These are phyloP conservation scores for Morpho helenor DNA, from an alignment of 2,888 invertebrate species.

Conservation along the genomic window DNA sequence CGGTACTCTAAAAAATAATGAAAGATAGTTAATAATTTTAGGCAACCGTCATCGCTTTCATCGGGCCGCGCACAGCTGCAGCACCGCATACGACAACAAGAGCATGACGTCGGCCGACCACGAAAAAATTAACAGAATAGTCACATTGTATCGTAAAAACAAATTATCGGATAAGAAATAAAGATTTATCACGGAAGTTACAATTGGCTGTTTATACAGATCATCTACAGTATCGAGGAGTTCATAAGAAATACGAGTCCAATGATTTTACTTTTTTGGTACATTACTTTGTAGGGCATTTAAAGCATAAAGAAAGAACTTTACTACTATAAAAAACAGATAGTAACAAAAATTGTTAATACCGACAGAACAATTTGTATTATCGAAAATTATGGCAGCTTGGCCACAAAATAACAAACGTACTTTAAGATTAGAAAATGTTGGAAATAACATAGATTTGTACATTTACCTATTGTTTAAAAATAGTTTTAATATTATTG, in stretches of 20 bases:
- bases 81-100: conserved; percentile 47
- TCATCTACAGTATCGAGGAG: conserved; percentile 65
- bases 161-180: conserved; percentile 72
- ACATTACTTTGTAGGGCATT: conserved; percentile 49
- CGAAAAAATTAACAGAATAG: conserved; percentile 41
- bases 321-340: neutral
- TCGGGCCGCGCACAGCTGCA: conserved; percentile 53
- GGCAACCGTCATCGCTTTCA: conserved; percentile 55
- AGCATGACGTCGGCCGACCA: conserved; percentile 37
- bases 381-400: too few relatives aligned
- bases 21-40: conserved; percentile 69
- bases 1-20: conserved; percentile 25
- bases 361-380: too few relatives aligned
- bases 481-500: too few relatives aligned
- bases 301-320: conserved; percentile 4
- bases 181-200: conserved; percentile 71
- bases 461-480: too few relatives aligned
- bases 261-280: conserved; percentile 62
- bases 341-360: too few relatives aligned
- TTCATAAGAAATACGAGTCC: conserved; percentile 60
- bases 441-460: too few relatives aligned
- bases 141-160: conserved; percentile 67
- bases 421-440: too few relatives aligned
- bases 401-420: too few relatives aligned
- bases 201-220: conserved; percentile 70